A percentile compares a stretch with the other conserved stretches of the same genome.
phyloP scores from a whole-genome alignment of 2,888 invertebrate genomes.

The Serripes groenlandicus region DNA sequence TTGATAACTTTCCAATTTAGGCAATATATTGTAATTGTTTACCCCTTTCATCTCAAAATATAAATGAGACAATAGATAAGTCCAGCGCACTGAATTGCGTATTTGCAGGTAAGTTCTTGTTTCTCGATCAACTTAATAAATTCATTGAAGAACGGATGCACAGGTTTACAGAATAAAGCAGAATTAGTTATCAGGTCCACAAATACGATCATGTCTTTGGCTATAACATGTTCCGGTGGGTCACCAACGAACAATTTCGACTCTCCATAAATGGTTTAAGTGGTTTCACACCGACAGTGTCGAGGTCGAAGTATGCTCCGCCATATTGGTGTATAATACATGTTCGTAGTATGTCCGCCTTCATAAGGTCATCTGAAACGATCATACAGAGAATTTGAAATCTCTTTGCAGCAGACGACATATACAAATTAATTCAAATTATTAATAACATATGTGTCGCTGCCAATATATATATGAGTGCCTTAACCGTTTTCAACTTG shows the following conservation, averaged over 20 bases:
- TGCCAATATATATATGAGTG: too few species aligned
- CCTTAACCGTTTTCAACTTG: too few species aligned
- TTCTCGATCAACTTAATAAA: not conserved
- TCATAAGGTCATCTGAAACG: not conserved
- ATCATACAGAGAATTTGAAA: too few species aligned
- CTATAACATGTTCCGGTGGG: not conserved
- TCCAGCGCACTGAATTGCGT: not conserved
- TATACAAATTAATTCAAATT: too few species aligned
- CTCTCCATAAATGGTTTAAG: not conserved
- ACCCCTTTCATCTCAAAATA: not conserved
- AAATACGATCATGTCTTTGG: not conserved
- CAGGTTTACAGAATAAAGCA: not conserved
- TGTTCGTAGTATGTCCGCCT: not conserved
- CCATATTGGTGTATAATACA: not conserved
- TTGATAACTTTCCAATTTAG: not conserved
- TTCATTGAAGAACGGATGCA: not conserved
- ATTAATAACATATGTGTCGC: too few species aligned
- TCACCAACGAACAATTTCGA: not conserved
- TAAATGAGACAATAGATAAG: not conserved
- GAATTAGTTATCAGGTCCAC: not conserved
- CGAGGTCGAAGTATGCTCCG: constrained; percentile 1
- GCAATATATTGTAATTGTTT: not conserved
- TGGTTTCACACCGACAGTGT: not conserved
- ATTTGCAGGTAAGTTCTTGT: not conserved
- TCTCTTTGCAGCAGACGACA: too few species aligned